Conservation (phyloP, 2,797 vertebrate species). For the Gymnopithys bicolor region DNA sequence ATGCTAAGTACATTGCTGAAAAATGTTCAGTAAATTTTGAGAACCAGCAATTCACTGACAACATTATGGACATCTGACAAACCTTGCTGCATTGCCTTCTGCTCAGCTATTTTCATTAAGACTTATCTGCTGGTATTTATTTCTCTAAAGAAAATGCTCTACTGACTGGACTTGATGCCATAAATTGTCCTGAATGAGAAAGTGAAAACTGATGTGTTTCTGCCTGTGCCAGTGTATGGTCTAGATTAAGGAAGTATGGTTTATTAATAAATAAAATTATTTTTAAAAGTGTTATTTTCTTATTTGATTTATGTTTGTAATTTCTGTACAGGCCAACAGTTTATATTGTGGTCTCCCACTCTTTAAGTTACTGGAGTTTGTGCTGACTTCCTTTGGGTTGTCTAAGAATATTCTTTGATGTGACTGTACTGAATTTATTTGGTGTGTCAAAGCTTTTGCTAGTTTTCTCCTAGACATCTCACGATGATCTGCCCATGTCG, state of each 20-base stretch:
- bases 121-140: constrained; percentile 25
- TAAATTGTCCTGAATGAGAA: constrained; percentile 8
- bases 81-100: neutral
- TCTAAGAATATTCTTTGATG: neutral
- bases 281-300: neutral
- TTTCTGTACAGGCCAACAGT: constrained; percentile 30
- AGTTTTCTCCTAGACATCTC: neutral
- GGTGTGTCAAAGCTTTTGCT: neutral
- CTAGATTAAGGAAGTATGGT: constrained; percentile 5
- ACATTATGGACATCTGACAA: neutral
- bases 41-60: constrained; percentile 24
- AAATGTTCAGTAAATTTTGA: constrained; percentile 48
- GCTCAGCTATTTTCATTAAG: constrained; percentile 32
- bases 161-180: neutral
- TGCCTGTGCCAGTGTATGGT: constrained; percentile 6
- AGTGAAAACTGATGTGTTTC: neutral
- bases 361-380: neutral
- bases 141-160: neutral
- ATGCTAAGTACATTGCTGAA: constrained; percentile 72
- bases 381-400: constrained; percentile 7
- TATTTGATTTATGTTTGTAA: constrained; percentile 56
- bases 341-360: neutral
- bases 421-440: neutral
- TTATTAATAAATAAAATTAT: constrained; percentile 23
- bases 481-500: accelerated